Base-by-base conservation (phyloP, 2,888 invertebrate genomes). In the Caenorhabditis sp. region DNA sequence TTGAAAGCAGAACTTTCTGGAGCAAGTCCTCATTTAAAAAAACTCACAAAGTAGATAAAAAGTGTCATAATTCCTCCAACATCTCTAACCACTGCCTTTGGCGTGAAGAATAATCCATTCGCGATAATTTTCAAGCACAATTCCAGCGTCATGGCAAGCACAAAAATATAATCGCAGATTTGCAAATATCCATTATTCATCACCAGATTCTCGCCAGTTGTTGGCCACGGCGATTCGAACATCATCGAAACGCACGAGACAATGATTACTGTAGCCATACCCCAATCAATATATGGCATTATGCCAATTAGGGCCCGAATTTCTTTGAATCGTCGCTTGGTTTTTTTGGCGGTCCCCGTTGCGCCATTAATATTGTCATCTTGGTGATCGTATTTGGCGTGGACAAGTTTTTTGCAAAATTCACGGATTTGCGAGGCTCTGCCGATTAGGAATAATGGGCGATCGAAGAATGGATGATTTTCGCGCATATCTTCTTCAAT, bases 391-490 rank as follows among this genome's bases (percentile, higher is more conserved):
- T 99, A 99, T 64, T 96, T 92, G 3, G 97, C 97, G 88, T 96
- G 95, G 0, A 99, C 97, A 1, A 77, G 36, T 57, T 94, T 91
- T 87, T 96, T 95, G 87, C 97, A 99, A 61, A 96, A 92, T 89
- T 95, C 94, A 1, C 99, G 91, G 88, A 99, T 95, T 54, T 77
- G 79, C 7, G 87, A 86, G 8, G 82, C 97, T 1, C 99, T 91
- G 0, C 97, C 97, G 17, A 99, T 95, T 65, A 95, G 91, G 88
- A 99, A 95, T 43, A 99, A 90, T 0, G 99, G 99, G 0, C 97
- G 97, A 88, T 99, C 99, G 89, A 99, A 99, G 87, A 95, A 93
- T 0, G 99, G 99, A 89, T 99, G 99, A 89, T 99, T 99, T 89
- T 99, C 99, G 59, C 97, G 91, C 68, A 99, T 90, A 89, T 99